Base-by-base conservation (phyloP, 2,797 vertebrate genomes). In the Sphaeramia orbicularis region DNA sequence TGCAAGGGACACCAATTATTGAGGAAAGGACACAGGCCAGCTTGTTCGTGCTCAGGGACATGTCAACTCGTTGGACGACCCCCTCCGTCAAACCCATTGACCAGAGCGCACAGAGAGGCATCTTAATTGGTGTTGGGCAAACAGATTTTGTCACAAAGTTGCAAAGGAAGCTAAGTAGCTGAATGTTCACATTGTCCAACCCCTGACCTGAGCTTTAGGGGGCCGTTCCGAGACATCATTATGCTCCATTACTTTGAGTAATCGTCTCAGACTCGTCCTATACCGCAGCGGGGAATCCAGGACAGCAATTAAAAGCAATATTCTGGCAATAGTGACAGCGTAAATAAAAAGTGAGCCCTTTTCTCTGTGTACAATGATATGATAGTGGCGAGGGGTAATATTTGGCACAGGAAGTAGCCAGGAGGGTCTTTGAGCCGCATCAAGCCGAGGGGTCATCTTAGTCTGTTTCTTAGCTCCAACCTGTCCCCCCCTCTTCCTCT, bases 91-190 rank as follows among this genome's bases (percentile, higher is more conserved):
- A 95, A 94, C 92, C 92, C 91, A 94, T 93, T 95, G 92, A 94
- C 90, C 85, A 86, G 71, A 86, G 87, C 65, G 77, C 83, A 90
- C 78, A 71, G 88, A 92, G 91, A 93, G 91, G 91, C 92, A 92
- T 93, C 92, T 92, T 95, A 95, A 95, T 95, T 95, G 94, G 94
- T 95, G 94, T 95, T 95, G 94, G 94, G 90, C 93, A 95, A 95
- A 95, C 93, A 95, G 88, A 94, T 94, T 95, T 94, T 94, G 92
- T 94, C 93, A 95, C 92, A 94, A 94, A 94, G 92, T 94, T 94
- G 94, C 93, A 94, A 94, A 94, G 91, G 92, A 94, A 93, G 93
- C 94, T 95, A 95, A 95, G 94, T 95, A 94, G 94, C 94, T 94
- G 94, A 95, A 94, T 93, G 92, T 94, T 94, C 92, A 93, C 93